Percentiles rank a stretch among this genome's conserved stretches.
Evolutionary conservation across 2,797 vertebrate species (phyloP).

Genomic region (Poecilia gillii): DNA sequence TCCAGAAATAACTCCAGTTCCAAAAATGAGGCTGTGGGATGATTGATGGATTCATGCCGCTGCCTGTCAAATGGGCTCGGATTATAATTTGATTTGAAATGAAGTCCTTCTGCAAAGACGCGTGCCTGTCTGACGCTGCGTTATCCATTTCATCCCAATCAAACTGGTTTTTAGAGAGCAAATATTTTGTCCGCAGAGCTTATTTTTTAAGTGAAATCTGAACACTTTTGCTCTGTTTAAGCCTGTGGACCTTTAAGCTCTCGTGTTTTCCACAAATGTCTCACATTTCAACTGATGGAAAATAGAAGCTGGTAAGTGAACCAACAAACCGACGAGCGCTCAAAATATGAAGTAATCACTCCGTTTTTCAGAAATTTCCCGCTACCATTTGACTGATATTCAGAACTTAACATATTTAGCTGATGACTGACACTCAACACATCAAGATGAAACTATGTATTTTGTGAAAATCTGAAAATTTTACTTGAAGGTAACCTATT

Average conservation of each 20-base stretch:
- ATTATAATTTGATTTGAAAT: conserved; percentile 22
- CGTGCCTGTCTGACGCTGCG: not conserved
- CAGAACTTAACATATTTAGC: conserved; percentile 50
- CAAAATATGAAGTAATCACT: not conserved
- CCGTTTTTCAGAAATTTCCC: not conserved
- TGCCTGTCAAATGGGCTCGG: conserved; percentile 1
- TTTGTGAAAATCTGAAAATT: conserved; percentile 17
- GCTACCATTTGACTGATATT: not conserved
- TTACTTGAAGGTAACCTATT: not conserved
- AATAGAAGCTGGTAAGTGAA: not conserved
- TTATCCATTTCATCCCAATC: not conserved
- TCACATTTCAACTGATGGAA: not conserved
- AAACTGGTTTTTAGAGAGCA: not conserved
- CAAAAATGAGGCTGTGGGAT: conserved; percentile 8
- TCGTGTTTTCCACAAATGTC: not conserved
- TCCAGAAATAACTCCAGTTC: conserved; percentile 17
- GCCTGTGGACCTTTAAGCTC: not conserved
- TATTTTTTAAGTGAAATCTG: not conserved
- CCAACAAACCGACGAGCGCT: not conserved
- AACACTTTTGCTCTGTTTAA: not conserved
- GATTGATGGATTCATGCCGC: conserved; percentile 35
- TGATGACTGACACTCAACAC: conserved; percentile 25
- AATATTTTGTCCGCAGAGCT: not conserved
- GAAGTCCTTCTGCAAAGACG: not conserved
- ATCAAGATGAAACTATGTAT: not conserved